Base-by-base conservation (phyloP, 2,797 vertebrate species). In the Galago senegalensis region DNA sequence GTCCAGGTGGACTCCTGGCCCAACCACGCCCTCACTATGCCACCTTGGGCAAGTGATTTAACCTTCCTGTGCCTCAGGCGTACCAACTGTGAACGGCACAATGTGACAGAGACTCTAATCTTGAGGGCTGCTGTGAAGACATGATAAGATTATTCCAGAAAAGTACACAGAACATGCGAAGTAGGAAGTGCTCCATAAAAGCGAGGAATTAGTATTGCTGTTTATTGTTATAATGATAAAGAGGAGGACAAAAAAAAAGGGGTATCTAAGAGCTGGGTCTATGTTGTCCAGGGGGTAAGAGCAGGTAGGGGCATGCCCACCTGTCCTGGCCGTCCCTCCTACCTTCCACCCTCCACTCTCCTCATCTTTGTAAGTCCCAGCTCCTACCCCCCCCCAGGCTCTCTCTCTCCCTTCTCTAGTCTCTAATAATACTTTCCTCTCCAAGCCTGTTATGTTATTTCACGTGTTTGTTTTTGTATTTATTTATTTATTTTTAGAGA, bases 61-160 rank as follows among this genome's bases (percentile, higher is more conserved):
- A 72, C 77, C 80, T 58, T 11, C 16, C 34, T 53, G 21, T 8
- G 58, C 77, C 85, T 80, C 12, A 1, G 23, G 25, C 37, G 23
- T 46, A 3, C n/a, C 40, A 2, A 43, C 79, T 72, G 7, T 9
- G 46, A 80, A 75, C 49, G 1, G 7, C 37, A 27, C 34, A 3
- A 2, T 20, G n/a, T 3, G n/a, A 69, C 0, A 43, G 2, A 49
- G 7, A 76, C 49, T 83, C 25, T 8, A 4, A 4, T 16, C 18
- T 21, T 75, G 16, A 40, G 63, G 16, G 29, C 8, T 40, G 20
- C 40, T 17, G 21, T 3, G 60, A 91, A 12, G 72, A n/a, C 4
- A 0, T 58, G n/a, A n/a, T 2, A 53, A 69, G 73, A 73, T 20
- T 5, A 3, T 58, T 70, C 4, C 27, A 0, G 1, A 7, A 27